A percentile compares a stretch with the other conserved stretches of the same genome.
These are phyloP conservation scores for Silurus aristotelis DNA, from an alignment of 2,797 vertebrate species.

Conservation along the genomic window DNA sequence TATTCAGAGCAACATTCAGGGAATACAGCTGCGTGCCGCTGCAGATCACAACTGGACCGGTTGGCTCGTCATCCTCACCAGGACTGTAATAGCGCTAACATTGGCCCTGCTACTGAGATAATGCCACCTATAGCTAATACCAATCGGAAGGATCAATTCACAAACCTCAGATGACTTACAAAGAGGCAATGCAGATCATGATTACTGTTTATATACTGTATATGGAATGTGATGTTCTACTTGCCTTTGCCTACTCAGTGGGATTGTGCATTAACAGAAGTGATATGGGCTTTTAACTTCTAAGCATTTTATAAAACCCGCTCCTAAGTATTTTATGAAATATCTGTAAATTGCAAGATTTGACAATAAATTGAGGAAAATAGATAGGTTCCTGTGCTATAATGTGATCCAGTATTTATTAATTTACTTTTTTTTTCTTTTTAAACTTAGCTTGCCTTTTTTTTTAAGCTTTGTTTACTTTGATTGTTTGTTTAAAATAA, in stretches of 20 bases:
- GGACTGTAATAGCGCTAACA: conserved; percentile 58
- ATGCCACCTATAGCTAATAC: not conserved
- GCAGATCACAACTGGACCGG: conserved; percentile 54
- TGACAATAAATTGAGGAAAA: conserved; percentile 8
- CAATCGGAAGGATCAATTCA: not conserved
- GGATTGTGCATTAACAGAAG: not conserved
- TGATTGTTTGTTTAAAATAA: conserved; percentile 33
- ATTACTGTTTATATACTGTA: not conserved
- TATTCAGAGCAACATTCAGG: conserved; percentile 61
- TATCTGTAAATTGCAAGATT: not conserved
- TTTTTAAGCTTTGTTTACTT: not conserved
- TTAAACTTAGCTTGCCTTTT: not conserved
- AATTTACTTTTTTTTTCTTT: not conserved
- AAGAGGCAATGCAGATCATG: conserved; percentile 18
- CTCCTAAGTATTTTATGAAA: not conserved
- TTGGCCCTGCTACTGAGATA: conserved; percentile 60
- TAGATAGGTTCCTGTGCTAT: not conserved
- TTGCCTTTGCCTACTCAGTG: not conserved
- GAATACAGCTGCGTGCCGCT: conserved; percentile 61
- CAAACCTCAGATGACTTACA: conserved; percentile 7
- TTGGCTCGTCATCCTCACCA: conserved; percentile 38
- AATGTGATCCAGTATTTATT: conserved; percentile 26
- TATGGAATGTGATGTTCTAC: not conserved
- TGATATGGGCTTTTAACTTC: not conserved
- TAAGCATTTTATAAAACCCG: no score